Percentiles rank a stretch among this genome's conserved stretches.
Evolutionary conservation across 2,113 vertebrate genomes (phyloP).

Genomic region (Serinus canaria): DNA sequence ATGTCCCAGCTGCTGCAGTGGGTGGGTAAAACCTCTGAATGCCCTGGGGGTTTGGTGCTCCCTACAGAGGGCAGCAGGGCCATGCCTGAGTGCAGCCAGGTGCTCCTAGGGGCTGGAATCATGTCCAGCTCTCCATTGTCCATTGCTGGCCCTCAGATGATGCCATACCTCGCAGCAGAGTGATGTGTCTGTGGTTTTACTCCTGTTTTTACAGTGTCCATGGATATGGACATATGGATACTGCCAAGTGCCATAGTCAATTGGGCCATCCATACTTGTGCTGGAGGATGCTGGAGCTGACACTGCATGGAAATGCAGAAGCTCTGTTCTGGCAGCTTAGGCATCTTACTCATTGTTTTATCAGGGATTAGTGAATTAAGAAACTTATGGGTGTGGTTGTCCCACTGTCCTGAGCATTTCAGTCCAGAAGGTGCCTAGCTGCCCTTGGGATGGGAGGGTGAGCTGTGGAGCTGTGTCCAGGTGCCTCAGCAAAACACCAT

Average conservation of each 20-base stretch:
- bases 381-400: not conserved
- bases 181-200: not conserved
- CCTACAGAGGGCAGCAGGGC: not conserved
- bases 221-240: too few relatives aligned
- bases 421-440: not conserved
- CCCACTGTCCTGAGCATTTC: not conserved
- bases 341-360: not conserved
- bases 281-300: not conserved
- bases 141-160: fast-evolving
- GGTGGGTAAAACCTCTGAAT: not conserved
- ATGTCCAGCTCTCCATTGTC: not conserved
- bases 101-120: not conserved
- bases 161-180: not conserved
- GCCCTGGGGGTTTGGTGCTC: not conserved
- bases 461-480: not conserved
- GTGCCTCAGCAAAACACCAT: not conserved
- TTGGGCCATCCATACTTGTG: not conserved
- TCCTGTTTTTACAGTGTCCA: not conserved
- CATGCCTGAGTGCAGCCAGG: not conserved
- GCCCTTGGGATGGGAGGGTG: not conserved
- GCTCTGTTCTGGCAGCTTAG: not conserved
- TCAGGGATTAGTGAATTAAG: not conserved
- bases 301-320: not conserved
- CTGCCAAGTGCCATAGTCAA: not conserved
- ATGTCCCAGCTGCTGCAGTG: fast-evolving